phyloP scores from a whole-genome alignment of 2,888 invertebrate species.

The Mellilla xanthometata region DNA sequence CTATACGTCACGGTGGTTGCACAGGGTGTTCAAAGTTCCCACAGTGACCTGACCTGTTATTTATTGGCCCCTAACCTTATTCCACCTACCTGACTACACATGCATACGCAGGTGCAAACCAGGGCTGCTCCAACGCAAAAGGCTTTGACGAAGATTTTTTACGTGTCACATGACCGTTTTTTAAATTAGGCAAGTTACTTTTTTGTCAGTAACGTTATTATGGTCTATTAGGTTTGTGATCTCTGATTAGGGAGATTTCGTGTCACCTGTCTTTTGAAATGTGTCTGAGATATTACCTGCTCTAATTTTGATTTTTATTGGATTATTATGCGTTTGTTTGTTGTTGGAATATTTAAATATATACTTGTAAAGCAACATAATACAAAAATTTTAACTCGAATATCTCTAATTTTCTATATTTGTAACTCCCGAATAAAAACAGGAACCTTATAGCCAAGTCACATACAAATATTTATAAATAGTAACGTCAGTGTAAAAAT shows the following conservation, averaged over 20 bases:
- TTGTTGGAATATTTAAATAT: no score
- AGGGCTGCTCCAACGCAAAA: conserved; percentile 53
- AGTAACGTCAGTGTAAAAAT: no score
- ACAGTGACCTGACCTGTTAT: conserved; percentile 79
- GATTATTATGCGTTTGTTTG: no score
- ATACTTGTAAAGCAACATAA: no score
- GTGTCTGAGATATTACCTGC: background rate
- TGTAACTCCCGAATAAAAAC: no score
- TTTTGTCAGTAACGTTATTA: conserved; percentile 10
- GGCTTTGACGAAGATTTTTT: conserved; percentile 23
- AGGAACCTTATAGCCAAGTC: no score
- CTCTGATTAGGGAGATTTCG: conserved; percentile 2
- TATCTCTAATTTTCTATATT: no score
- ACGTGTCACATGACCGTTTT: conserved; percentile 9
- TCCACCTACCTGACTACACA: conserved; percentile 62
- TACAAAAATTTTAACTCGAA: no score
- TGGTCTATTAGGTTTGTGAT: conserved; percentile 19
- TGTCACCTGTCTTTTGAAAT: conserved; percentile 6
- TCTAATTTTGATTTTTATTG: no score
- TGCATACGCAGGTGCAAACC: conserved; percentile 64
- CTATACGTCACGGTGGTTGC: conserved; percentile 59
- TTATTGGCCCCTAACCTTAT: conserved; percentile 70
- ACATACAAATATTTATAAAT: no score
- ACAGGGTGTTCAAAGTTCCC: conserved; percentile 68
- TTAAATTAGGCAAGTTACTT: conserved; percentile 1